Evolutionary conservation across 2,888 invertebrate species (phyloP), one percentile per base, ranked within the genome.

Genomic region (Stenodera caucasica): DNA sequence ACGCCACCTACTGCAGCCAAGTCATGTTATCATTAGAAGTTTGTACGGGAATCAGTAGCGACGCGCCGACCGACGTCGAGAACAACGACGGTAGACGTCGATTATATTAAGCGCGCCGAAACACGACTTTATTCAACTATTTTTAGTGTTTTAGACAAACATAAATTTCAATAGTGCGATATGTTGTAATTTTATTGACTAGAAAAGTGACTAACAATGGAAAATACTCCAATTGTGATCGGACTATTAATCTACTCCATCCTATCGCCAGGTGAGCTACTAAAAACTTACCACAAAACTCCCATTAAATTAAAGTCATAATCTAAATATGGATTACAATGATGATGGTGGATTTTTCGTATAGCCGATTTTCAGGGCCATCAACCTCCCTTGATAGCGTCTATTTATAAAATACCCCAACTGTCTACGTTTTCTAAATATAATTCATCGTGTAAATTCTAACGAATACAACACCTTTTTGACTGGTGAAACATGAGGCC

Each of bases 31-130:
- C 60, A 63, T 57, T 54, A 60, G 63, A 63, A 57, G 56, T 53
- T 54, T 59, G 57, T 23, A 45, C 45, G 45, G 45, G 57, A 63
- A 58, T 63, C 63, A 63, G 63, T 63, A 63, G 63, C 52, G 57
- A 53, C 63, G 63, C 63, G 63, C 49, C 63, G 63, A 23, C 63
- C 63, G 63, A 55, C 57, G 63, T 63, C 63, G 63, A 54, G 11
- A 23, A 45, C 12, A n/a, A 45, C 45, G 45, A 9, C 37, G 26
- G 57, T 40, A 55, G 57, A 59, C 63, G 57, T 57, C 63, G 40
- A 51, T n/a, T 21, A 55, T 45, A 60, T 23, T 35, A 50, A 40
- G 52, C 57, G 63, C 60, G 60, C 29, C 30, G 18, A 33, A 33
- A 18, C 18, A 33, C 35, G 21, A 30, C 15, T 12, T 23, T 32